phyloP scores from a whole-genome alignment of 2,888 invertebrate species.

The Agonopterix heracliana region DNA sequence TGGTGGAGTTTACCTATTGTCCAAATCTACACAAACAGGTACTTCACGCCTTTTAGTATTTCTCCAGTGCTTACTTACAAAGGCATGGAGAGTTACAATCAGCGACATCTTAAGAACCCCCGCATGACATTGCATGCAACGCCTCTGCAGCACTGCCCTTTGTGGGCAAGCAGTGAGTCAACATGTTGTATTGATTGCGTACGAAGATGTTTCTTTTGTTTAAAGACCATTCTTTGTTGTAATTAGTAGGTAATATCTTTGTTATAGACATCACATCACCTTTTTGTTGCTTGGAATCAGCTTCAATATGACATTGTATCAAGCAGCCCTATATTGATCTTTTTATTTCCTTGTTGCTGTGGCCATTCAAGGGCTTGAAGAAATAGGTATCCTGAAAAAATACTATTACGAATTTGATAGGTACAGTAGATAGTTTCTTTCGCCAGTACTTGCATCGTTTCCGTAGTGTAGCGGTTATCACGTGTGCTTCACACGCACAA shows the following conservation, averaged over 20 bases:
- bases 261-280: constrained; percentile 11
- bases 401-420: too few relatives aligned
- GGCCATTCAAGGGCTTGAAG: too few relatives aligned
- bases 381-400: too few relatives aligned
- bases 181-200: constrained; percentile 29
- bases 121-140: constrained; percentile 25
- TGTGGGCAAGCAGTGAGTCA: constrained; percentile 30
- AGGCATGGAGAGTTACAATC: neutral
- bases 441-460: constrained; percentile 44
- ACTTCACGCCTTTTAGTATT: too few relatives aligned
- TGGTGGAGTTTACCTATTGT: too few relatives aligned
- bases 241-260: constrained; percentile 32
- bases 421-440: too few relatives aligned
- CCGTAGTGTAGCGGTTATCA: constrained; percentile 88
- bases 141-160: constrained; percentile 14
- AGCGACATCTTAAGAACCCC: constrained; percentile 18
- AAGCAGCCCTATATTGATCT: too few relatives aligned
- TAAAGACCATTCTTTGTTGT: constrained; percentile 25
- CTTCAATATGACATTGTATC: too few relatives aligned
- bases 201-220: constrained; percentile 39
- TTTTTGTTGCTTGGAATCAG: neutral
- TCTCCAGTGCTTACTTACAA: too few relatives aligned
- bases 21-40: too few relatives aligned
- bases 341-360: too few relatives aligned
- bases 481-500: constrained; percentile 89